Conservation (phyloP, 2,113 vertebrate species). For the Patagioenas fasciata region DNA sequence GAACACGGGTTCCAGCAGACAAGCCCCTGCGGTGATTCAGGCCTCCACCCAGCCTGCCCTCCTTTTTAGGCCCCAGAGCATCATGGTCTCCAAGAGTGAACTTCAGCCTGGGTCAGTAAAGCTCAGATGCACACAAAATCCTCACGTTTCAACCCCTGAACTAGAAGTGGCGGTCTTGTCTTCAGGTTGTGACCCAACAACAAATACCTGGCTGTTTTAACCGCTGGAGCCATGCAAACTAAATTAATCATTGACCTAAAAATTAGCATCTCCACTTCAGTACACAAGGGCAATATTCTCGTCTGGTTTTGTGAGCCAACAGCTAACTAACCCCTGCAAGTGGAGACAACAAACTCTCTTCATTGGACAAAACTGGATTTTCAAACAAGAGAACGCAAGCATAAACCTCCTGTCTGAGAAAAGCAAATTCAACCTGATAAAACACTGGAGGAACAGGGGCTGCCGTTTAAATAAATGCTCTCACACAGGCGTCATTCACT, state of each 20-base stretch:
- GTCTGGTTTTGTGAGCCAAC: neutral
- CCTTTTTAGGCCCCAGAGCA: neutral
- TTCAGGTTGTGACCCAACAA: neutral
- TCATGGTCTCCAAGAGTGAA: neutral
- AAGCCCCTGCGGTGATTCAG: neutral
- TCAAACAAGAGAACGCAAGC: neutral
- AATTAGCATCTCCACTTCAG: neutral
- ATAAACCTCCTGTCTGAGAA: neutral
- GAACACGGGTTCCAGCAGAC: neutral
- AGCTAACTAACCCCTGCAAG: neutral
- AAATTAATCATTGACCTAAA: neutral
- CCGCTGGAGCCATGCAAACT: neutral
- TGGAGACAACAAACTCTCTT: neutral
- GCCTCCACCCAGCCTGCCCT: neutral
- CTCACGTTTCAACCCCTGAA: neutral
- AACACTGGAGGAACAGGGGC: neutral
- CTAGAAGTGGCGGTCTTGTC: neutral
- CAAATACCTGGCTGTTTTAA: neutral
- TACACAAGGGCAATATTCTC: neutral
- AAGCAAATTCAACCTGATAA: neutral
- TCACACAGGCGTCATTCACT: neutral
- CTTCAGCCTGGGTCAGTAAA: neutral
- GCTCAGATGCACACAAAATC: neutral
- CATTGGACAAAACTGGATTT: neutral
- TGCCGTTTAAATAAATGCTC: neutral